Base-by-base conservation (phyloP, 2,797 vertebrate genomes). In the Kryptopterus vitreolus region DNA sequence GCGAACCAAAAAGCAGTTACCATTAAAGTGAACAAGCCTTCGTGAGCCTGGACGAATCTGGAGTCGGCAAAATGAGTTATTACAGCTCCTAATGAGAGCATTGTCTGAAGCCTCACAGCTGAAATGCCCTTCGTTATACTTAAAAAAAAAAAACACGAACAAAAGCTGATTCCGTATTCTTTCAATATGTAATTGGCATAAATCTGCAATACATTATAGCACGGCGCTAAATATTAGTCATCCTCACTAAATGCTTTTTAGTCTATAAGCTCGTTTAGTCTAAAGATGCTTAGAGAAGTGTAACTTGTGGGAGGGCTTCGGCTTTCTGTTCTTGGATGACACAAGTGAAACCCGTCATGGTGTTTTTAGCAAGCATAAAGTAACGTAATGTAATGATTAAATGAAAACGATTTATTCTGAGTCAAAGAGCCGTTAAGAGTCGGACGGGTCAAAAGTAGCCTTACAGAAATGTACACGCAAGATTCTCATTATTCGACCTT, bases 51-150 rank as follows among this genome's bases (percentile, higher is more conserved):
- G 46, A 70, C 57, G 61, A 81, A 81, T 33, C 22, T 0, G 77
- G 46, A 55, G 33, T 24, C 20, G 63, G 71, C 63, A 71, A 24
- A 20, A 48, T n/a, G 43, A 78, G 66, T 63, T 78, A 81, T 43
- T 24, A 55, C 63, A 53, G 63, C 73, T 61, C 65, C 31, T 81
- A 81, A 81, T 81, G 72, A 77, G 74, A 53, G 61, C 65, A 70
- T 77, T 77, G 77, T 71, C 65, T 70, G 31, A 81, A 76, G 53
- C 38, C 20, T 2, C 24, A 52, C 57, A 77, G 46, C 74, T 77
- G 74, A 71, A 70, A 70, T n/a, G 55, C 10, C 73, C 57, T 76
- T 76, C 43, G 29, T 76, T 53, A 35, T 46, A 57, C 52, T 66
- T 68, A 24, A n/a, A 74, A 16, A 80, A 72, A 62, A 62, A n/a